These are phyloP conservation scores for Sicus ferrugineus DNA, from an alignment of 2,888 invertebrate genomes.

Conservation along the genomic window DNA sequence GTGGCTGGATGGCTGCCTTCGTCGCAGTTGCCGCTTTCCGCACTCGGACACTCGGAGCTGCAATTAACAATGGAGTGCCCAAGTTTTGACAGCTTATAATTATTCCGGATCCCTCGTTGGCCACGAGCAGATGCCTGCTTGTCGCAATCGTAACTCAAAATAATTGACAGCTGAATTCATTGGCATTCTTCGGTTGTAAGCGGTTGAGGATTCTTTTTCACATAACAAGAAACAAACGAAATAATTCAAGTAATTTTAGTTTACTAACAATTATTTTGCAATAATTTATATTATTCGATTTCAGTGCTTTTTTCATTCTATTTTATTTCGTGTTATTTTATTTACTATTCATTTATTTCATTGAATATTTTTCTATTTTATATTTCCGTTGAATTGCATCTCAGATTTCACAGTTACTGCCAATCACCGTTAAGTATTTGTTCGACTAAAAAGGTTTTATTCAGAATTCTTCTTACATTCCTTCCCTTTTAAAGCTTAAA, in stretches of 20 bases:
- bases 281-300: neutral
- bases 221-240: neutral
- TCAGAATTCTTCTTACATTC: no score
- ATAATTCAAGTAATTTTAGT: no score
- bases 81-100: constrained; percentile 8
- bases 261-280: neutral
- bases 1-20: no score
- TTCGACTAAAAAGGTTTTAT: no score
- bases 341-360: neutral
- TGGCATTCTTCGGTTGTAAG: neutral
- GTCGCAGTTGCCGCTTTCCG: neutral
- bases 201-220: neutral
- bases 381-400: neutral
- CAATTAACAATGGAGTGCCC: neutral
- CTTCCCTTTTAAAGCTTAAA: no score
- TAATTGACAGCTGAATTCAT: neutral
- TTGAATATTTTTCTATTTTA: neutral
- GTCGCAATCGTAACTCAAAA: neutral
- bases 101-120: neutral
- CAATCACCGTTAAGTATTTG: no score
- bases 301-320: neutral
- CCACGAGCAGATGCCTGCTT: neutral
- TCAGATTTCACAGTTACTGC: neutral
- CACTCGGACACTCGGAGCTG: neutral
- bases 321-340: neutral